These are phyloP conservation scores for Austrofundulus limnaeus DNA, from an alignment of 2,113 vertebrate genomes.

Conservation along the genomic window DNA sequence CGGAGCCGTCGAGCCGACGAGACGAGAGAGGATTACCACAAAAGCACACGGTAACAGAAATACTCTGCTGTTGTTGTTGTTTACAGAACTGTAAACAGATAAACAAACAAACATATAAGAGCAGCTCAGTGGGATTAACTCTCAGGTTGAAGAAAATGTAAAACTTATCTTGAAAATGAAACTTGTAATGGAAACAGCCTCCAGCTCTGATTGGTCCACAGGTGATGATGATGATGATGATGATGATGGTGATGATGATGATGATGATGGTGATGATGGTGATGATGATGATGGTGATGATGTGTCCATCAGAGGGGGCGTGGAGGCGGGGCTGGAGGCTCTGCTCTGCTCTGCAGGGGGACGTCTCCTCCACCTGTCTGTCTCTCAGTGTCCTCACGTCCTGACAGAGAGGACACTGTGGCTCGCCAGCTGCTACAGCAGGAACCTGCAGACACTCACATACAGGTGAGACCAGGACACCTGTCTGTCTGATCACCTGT, in stretches of 20 bases:
- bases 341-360: constrained; percentile 87
- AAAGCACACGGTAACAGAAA: constrained; percentile 83
- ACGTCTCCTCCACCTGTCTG: constrained; percentile 86
- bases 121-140: constrained; percentile 3
- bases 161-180: background rate
- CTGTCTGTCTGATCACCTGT: constrained; percentile 2
- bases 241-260: background rate
- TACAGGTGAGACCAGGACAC: constrained; percentile 80
- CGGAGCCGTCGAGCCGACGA: constrained; percentile 85
- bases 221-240: background rate
- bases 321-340: constrained; percentile 89
- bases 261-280: no score
- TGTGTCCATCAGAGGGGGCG: constrained; percentile 80
- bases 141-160: background rate
- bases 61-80: background rate
- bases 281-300: no score
- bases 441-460: constrained; percentile 86
- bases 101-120: no score
- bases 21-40: constrained; percentile 88
- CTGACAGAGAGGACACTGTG: constrained; percentile 92
- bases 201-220: background rate
- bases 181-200: constrained; percentile 10
- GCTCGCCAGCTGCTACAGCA: constrained; percentile 94
- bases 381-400: constrained; percentile 90
- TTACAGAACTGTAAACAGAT: no score